Evolutionary conservation across 2,797 vertebrate genomes (phyloP).

Genomic region (Alectoris magna): DNA sequence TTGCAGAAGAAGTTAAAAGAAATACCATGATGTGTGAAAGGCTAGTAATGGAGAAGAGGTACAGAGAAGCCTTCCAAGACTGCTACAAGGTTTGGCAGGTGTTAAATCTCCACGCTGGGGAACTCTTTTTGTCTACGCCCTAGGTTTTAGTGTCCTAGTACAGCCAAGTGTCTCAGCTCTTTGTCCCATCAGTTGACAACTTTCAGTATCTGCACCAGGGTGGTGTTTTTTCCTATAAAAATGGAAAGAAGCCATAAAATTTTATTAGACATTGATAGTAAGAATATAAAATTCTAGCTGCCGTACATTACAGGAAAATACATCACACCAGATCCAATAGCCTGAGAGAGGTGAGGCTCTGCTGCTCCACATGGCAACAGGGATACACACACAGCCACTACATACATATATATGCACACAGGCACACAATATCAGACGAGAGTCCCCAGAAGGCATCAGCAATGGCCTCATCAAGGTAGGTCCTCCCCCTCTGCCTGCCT

Average conservation of each 20-base stretch:
- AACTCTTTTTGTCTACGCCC: constrained; percentile 37
- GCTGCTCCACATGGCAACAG: background rate
- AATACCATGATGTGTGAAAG: constrained; percentile 42
- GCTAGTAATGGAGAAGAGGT: constrained; percentile 44
- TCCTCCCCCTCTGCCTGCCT: background rate
- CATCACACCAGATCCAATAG: background rate
- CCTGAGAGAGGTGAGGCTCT: background rate
- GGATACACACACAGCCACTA: background rate
- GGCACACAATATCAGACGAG: rapidly evolving
- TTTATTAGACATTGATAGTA: constrained; percentile 32
- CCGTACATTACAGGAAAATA: rapidly evolving
- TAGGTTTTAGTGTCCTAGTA: constrained; percentile 48
- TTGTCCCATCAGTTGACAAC: constrained; percentile 56
- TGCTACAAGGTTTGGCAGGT: constrained; percentile 17
- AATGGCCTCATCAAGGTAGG: background rate
- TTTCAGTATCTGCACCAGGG: constrained; percentile 47
- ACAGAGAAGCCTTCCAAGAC: constrained; percentile 52
- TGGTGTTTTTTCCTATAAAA: constrained; percentile 61
- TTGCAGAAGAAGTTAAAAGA: constrained; percentile 60
- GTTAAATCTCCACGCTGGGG: background rate
- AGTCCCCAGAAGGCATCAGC: background rate
- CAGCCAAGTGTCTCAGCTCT: constrained; percentile 53
- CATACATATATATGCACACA: rapidly evolving
- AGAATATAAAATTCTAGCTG: background rate
- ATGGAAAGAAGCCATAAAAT: constrained; percentile 54